Conservation (phyloP, 2,797 vertebrate genomes). For the Loriculus beryllinus region DNA sequence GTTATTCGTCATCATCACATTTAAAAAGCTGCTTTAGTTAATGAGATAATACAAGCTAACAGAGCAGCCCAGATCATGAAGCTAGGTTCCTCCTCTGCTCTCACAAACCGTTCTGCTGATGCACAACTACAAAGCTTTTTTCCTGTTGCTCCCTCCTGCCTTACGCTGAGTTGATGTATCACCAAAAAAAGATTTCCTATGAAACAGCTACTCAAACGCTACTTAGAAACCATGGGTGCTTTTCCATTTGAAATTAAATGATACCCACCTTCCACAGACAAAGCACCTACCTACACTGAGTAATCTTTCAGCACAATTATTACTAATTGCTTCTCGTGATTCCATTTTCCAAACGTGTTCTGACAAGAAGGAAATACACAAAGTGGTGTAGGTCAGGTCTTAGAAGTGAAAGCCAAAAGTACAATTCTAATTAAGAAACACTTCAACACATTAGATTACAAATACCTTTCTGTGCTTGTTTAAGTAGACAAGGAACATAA, state of each 20-base stretch:
- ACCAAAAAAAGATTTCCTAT: background rate
- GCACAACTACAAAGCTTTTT: background rate
- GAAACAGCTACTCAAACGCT: background rate
- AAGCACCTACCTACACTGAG: background rate
- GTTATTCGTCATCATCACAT: background rate
- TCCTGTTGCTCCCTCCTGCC: background rate
- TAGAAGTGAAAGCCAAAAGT: background rate
- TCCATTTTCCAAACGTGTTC: slow-evolving; percentile 20
- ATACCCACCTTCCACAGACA: slow-evolving; percentile 13
- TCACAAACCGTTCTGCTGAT: background rate
- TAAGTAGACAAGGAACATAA: background rate
- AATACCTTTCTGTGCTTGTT: background rate
- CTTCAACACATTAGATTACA: background rate
- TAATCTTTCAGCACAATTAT: slow-evolving; percentile 39
- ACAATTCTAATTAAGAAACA: background rate
- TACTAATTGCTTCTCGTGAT: slow-evolving; percentile 24
- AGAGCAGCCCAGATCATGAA: background rate
- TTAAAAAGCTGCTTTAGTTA: background rate
- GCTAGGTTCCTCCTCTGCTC: background rate
- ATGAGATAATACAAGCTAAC: background rate
- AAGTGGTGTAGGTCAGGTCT: background rate
- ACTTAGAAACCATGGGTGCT: background rate
- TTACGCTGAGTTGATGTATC: background rate
- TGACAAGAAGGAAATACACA: slow-evolving; percentile 14
- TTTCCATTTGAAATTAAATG: slow-evolving; percentile 3